These are phyloP conservation scores for Cantharis rufa DNA, from an alignment of 2,888 invertebrate species.

Conservation along the genomic window DNA sequence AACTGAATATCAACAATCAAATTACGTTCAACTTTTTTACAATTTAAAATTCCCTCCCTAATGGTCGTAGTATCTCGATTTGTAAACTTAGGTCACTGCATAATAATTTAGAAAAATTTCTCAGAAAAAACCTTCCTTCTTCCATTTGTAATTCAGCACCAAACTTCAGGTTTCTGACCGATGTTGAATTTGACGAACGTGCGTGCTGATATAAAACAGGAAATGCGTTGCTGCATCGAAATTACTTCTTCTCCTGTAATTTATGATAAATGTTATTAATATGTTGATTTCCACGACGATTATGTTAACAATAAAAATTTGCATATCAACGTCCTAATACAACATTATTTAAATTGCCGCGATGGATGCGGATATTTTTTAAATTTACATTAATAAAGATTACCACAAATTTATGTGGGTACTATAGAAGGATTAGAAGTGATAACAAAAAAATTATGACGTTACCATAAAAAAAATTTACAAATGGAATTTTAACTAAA, in stretches of 20 bases:
- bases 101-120: conserved; percentile 21
- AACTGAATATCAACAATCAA: conserved; percentile 29
- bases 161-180: conserved; percentile 5
- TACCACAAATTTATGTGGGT: not conserved
- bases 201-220: conserved; percentile 4
- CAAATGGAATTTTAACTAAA: not conserved
- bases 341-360: not conserved
- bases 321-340: not conserved
- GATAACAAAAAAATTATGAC: not conserved
- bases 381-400: not conserved
- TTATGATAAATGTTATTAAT: not conserved
- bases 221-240: not conserved
- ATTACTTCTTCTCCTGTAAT: not conserved
- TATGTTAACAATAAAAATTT: not conserved
- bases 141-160: not conserved
- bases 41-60: conserved; percentile 7
- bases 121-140: conserved; percentile 5
- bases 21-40: conserved; percentile 24
- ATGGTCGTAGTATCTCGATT: conserved; percentile 23
- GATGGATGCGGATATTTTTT: not conserved
- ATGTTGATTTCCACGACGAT: not conserved
- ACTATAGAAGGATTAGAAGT: not conserved
- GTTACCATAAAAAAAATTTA: not conserved
- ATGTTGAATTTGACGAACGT: conserved; percentile 6
- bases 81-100: conserved; percentile 12